These are phyloP conservation scores for Phortica okadai DNA, from an alignment of 2,888 invertebrate species.

Conservation along the genomic window DNA sequence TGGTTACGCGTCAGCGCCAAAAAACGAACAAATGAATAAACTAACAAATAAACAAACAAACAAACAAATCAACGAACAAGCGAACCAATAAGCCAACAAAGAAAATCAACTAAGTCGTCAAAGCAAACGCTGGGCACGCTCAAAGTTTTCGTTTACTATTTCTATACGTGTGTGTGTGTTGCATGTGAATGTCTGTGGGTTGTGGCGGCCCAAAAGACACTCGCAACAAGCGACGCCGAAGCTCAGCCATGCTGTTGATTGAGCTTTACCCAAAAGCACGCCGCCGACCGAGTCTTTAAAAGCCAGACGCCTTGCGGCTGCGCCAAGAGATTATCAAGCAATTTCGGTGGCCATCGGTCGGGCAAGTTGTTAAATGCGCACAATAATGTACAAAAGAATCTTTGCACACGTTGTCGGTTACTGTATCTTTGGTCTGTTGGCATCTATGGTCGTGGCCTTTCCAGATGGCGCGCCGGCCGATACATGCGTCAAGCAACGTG, in stretches of 20 bases:
- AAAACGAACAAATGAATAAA: neutral
- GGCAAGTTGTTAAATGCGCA: constrained; percentile 14
- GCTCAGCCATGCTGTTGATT: neutral
- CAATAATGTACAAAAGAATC: constrained; percentile 29
- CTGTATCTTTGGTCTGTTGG: constrained; percentile 38
- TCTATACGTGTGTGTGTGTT: too few relatives aligned
- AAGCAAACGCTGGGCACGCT: too few relatives aligned
- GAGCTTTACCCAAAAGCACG: constrained; percentile 17
- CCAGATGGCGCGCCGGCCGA: constrained; percentile 91
- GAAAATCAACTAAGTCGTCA: too few relatives aligned
- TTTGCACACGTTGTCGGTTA: neutral
- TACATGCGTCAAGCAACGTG: constrained; percentile 85
- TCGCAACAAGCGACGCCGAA: neutral
- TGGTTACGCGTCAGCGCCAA: constrained; percentile 55
- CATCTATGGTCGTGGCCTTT: constrained; percentile 77
- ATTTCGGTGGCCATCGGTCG: neutral
- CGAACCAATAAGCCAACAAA: neutral
- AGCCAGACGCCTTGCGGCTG: constrained; percentile 40
- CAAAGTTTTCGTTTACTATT: too few relatives aligned
- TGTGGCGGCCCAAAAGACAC: neutral
- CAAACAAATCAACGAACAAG: neutral
- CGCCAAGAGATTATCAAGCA: constrained; percentile 38
- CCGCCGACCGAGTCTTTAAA: constrained; percentile 43
- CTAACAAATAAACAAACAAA: constrained; percentile 24
- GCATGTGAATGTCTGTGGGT: constrained; percentile 8